Base-by-base conservation (phyloP, 2,113 vertebrate species). In the Eonycteris spelaea region DNA sequence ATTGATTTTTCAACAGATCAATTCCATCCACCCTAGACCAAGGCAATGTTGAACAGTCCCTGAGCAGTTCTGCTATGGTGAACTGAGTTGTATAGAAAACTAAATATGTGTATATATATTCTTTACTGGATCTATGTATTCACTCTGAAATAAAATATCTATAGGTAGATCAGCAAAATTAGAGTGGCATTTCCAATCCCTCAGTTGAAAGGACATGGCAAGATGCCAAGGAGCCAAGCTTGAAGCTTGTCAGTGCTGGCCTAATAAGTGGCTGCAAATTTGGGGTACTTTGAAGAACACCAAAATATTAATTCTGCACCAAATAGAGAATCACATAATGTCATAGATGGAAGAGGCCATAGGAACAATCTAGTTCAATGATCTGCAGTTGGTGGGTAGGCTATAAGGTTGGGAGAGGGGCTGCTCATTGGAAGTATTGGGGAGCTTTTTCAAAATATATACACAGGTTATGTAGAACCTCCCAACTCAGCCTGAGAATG, bases 1-100 rank as follows among this genome's bases (percentile, higher is more conserved):
- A 97, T 68, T 98, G 97, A 96, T 96, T 96, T 91, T 96, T 84
- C 73, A 78, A 43, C 51, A 79, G 38, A 91, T 97, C 94, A 87
- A 61, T 89, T 67, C 61, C 82, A 94, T 43, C 43, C 7, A 74
- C 77, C 89, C 67, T 85, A 48, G 67, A 83, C 40, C 51, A 77
- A 86, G 19, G 24, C 38, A 96, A 16, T 43, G 61, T 1, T 16
- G 91, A 91, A 90, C 1, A 90, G 9, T 26, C 65, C 65, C 75
- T 57, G 71, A 80, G 35, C 67, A 90, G 16, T 61, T 79, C 74
- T 90, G 38, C 30, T 55, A 7, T 45, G 19, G 16, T 82, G 73
- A 89, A 53, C 9, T 57, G 59, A 90, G 68, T 35, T 91, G 48
- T 15, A 70, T 1, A 82, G 65, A 74, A 59, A 95, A 70, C 14